phyloP scores from a whole-genome alignment of 2,113 vertebrate genomes.

The Eubucco bourcierii region DNA sequence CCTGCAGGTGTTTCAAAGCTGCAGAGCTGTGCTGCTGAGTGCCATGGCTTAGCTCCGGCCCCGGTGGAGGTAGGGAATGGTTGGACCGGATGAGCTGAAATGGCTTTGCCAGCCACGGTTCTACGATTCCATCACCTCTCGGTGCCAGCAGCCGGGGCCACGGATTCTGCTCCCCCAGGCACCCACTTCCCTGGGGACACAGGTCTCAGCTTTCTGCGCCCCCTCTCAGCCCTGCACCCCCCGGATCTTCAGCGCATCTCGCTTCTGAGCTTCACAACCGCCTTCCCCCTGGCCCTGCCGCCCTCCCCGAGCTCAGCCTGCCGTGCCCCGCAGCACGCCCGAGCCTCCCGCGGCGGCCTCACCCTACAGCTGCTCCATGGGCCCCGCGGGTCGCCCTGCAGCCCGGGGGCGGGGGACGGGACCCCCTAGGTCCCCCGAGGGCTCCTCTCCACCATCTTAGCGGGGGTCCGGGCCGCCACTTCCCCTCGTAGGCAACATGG shows the following conservation, averaged over 20 bases:
- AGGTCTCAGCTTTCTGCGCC: neutral
- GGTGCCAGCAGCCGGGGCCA: no score
- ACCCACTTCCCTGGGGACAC: neutral
- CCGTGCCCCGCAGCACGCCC: neutral
- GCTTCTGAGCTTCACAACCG: neutral
- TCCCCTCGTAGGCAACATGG: constrained; percentile 51
- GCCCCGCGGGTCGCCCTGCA: neutral
- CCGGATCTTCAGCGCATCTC: no score
- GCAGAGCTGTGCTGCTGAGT: no score
- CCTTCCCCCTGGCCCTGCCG: no score
- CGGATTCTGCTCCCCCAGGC: no score
- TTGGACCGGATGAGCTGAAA: no score
- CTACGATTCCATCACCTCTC: no score
- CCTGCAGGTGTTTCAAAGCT: no score
- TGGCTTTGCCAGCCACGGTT: no score
- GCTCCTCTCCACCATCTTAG: constrained; percentile 50
- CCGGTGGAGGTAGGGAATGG: no score
- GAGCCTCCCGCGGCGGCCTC: neutral
- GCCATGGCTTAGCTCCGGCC: no score
- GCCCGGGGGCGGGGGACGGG: neutral
- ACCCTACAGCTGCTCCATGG: constrained; percentile 31
- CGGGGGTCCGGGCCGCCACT: neutral
- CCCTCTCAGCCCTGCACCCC: no score
- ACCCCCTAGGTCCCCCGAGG: neutral
- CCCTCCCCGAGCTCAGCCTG: neutral